phyloP scores from a whole-genome alignment of 1,140 invertebrate genomes.

The Penaeus chinensis region DNA sequence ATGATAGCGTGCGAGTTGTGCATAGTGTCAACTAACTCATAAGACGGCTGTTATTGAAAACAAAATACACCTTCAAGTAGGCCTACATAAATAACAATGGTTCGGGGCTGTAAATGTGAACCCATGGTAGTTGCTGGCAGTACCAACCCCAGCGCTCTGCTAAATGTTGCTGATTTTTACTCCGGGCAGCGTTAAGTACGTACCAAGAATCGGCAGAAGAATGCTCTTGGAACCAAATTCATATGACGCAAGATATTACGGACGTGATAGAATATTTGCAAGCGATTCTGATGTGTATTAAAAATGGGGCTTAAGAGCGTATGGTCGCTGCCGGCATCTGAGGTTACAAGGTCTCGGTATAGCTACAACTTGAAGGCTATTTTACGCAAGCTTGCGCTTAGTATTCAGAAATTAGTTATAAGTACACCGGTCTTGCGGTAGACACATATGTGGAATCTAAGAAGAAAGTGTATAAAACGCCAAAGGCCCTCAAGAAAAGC shows the following conservation, averaged over 20 bases:
- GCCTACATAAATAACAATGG: slow-evolving; percentile 33
- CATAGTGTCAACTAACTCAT: background rate
- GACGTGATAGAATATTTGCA: background rate
- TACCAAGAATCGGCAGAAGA: no score
- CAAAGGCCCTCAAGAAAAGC: background rate
- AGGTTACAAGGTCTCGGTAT: background rate
- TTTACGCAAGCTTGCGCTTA: background rate
- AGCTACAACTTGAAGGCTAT: background rate
- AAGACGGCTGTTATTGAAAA: background rate
- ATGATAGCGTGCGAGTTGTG: no score
- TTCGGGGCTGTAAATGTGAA: slow-evolving; percentile 24
- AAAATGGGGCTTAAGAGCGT: slow-evolving; percentile 44
- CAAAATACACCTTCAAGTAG: background rate
- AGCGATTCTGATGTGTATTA: slow-evolving; percentile 32
- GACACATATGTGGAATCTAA: no score
- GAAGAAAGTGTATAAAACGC: background rate
- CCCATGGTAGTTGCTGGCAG: slow-evolving; percentile 40
- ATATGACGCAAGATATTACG: background rate
- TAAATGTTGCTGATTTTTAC: background rate
- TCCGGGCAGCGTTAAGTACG: background rate
- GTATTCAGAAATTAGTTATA: background rate
- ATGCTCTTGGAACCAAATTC: background rate
- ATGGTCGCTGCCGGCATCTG: slow-evolving; percentile 40
- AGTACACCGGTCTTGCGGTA: background rate
- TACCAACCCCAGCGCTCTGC: background rate